Conservation (phyloP, 2,797 vertebrate genomes). For the Sebastes ruberrimus region DNA sequence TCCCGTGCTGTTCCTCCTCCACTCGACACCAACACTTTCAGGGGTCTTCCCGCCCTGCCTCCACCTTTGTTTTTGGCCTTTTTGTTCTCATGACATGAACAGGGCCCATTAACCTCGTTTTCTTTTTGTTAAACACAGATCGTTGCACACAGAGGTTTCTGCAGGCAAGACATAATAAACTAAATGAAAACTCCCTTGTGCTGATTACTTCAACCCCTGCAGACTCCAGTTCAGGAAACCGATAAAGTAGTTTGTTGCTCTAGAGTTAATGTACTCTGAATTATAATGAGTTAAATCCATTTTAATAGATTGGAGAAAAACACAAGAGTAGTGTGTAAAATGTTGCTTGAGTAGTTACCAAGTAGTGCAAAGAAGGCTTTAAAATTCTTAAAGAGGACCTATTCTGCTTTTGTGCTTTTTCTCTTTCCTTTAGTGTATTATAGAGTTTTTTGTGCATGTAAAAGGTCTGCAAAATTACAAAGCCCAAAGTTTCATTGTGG, state of each 20-base stretch:
- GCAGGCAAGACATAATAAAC: background rate
- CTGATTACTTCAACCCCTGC: constrained; percentile 6
- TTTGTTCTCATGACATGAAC: constrained; percentile 47
- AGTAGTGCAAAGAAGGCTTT: background rate
- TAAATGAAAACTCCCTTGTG: background rate
- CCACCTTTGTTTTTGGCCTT: constrained; percentile 15
- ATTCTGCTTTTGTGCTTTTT: background rate
- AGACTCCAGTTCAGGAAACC: background rate
- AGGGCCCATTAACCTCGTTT: constrained; percentile 32
- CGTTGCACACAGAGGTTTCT: constrained; percentile 8
- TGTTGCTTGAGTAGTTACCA: background rate
- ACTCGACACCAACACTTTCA: constrained; percentile 52
- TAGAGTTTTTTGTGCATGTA: background rate
- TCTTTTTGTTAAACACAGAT: constrained; percentile 44
- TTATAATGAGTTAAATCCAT: constrained; percentile 1
- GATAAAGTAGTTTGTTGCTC: background rate
- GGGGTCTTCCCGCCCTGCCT: constrained; percentile 32
- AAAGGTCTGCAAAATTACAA: no score
- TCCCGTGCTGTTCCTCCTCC: constrained; percentile 15
- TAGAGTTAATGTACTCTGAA: background rate
- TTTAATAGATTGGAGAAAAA: constrained; percentile 14
- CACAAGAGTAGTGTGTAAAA: background rate
- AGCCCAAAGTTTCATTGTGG: no score
- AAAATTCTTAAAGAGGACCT: background rate
- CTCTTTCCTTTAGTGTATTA: background rate